A percentile compares a stretch with the other conserved stretches of the same genome.
These are phyloP conservation scores for Dioctria rufipes DNA, from an alignment of 2,888 invertebrate genomes.

Conservation along the genomic window DNA sequence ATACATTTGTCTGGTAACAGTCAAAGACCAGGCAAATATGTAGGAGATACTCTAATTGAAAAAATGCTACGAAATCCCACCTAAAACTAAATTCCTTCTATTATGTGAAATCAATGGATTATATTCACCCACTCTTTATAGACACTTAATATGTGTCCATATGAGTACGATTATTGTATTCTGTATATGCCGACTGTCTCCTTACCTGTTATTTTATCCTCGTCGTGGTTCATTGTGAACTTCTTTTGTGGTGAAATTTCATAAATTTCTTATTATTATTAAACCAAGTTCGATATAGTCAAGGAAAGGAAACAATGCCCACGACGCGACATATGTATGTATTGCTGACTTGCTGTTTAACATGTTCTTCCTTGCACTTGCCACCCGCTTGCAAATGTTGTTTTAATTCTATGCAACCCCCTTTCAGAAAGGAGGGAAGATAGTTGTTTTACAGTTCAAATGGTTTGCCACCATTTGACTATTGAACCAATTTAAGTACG, in stretches of 20 bases:
- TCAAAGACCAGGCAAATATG: no score
- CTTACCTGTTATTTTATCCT: not conserved
- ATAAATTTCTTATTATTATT: conserved; percentile 29
- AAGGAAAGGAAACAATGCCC: not conserved
- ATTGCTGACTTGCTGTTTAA: not conserved
- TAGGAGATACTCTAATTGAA: no score
- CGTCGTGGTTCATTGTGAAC: conserved; percentile 25
- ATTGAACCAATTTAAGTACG: conserved; percentile 26
- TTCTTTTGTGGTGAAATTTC: conserved; percentile 17
- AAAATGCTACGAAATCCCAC: no score
- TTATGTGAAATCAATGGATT: no score
- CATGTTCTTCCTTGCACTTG: not conserved
- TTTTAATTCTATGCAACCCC: not conserved
- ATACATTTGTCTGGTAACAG: no score
- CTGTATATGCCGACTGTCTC: not conserved
- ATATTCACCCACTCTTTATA: no score
- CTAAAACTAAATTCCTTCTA: no score
- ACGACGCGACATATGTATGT: not conserved
- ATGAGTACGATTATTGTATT: not conserved
- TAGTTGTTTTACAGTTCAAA: conserved; percentile 26
- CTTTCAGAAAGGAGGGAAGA: not conserved
- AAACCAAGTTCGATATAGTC: conserved; percentile 5
- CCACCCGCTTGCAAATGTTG: not conserved
- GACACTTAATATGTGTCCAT: not conserved
- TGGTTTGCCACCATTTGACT: conserved; percentile 20